Evolutionary conservation across 2,797 vertebrate genomes (phyloP).

Genomic region (Telmatherina bonti): DNA sequence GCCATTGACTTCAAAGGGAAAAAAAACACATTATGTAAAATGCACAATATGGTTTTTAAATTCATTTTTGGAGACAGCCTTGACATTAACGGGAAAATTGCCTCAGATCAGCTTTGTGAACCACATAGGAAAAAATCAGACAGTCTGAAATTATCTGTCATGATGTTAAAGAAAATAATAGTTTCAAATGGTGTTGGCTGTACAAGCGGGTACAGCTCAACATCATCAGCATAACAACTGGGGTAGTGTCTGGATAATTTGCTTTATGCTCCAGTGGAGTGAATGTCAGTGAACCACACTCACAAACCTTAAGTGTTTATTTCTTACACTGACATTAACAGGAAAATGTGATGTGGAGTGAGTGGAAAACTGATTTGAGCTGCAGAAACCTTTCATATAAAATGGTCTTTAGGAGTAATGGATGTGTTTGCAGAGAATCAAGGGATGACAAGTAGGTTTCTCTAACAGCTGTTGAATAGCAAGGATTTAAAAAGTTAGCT

Average conservation of each 20-base stretch:
- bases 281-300: conserved; percentile 25
- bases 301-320: conserved; percentile 38
- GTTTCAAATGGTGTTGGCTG: conserved; percentile 40
- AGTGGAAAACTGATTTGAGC: conserved; percentile 23
- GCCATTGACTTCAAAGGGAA: conserved; percentile 10
- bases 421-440: conserved; percentile 46
- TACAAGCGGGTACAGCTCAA: conserved; percentile 23
- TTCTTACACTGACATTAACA: conserved; percentile 36
- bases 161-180: conserved; percentile 43
- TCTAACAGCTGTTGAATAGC: conserved; percentile 26
- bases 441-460: conserved; percentile 39
- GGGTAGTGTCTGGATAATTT: conserved; percentile 56
- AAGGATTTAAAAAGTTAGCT: conserved; percentile 35
- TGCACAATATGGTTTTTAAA: conserved; percentile 24
- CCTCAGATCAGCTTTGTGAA: conserved; percentile 36
- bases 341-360: conserved; percentile 6
- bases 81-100: conserved; percentile 47
- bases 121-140: conserved; percentile 29
- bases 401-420: conserved; percentile 40
- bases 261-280: conserved; percentile 39
- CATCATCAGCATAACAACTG: conserved; percentile 57
- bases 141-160: conserved; percentile 49
- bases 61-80: conserved; percentile 47
- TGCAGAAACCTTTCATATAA: conserved; percentile 37
- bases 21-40: conserved; percentile 23